These are phyloP conservation scores for Chanos chanos DNA, from an alignment of 2,797 vertebrate genomes.

Conservation along the genomic window DNA sequence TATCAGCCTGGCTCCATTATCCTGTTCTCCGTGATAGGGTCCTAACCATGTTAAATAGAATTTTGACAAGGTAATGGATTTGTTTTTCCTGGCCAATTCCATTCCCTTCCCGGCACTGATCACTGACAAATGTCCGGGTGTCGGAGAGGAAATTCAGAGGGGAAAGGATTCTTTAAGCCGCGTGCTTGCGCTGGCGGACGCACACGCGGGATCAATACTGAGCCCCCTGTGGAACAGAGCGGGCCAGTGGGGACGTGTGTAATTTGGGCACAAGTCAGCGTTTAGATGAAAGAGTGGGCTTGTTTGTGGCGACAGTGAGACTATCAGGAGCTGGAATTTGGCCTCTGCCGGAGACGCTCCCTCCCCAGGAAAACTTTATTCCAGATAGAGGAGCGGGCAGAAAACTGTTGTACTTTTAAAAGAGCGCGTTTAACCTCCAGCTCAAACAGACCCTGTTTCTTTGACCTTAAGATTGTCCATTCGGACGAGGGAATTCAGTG, in stretches of 20 bases:
- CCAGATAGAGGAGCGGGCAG: constrained; percentile 40
- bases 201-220: constrained; percentile 63
- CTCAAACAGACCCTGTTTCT: too few species aligned
- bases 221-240: constrained; percentile 43
- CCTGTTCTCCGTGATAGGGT: constrained; percentile 35
- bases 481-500: too few species aligned
- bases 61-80: constrained; percentile 52
- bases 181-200: constrained; percentile 47
- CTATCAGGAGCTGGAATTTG: constrained; percentile 5
- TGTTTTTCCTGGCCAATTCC: constrained; percentile 49
- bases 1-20: constrained; percentile 37
- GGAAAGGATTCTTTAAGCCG: constrained; percentile 55
- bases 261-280: constrained; percentile 51
- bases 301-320: constrained; percentile 39
- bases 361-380: constrained; percentile 45
- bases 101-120: constrained; percentile 38
- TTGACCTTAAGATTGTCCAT: too few species aligned
- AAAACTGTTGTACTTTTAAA: too few species aligned
- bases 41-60: constrained; percentile 50
- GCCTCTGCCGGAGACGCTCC: constrained; percentile 31
- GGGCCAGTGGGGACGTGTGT: constrained; percentile 46
- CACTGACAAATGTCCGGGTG: constrained; percentile 51
- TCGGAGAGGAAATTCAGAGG: constrained; percentile 43
- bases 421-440: too few species aligned
- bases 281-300: constrained; percentile 17